Percentiles rank a stretch among this genome's conserved stretches.
Conservation (phyloP, 1,140 invertebrate genomes). For the Cylas formicarius region DNA sequence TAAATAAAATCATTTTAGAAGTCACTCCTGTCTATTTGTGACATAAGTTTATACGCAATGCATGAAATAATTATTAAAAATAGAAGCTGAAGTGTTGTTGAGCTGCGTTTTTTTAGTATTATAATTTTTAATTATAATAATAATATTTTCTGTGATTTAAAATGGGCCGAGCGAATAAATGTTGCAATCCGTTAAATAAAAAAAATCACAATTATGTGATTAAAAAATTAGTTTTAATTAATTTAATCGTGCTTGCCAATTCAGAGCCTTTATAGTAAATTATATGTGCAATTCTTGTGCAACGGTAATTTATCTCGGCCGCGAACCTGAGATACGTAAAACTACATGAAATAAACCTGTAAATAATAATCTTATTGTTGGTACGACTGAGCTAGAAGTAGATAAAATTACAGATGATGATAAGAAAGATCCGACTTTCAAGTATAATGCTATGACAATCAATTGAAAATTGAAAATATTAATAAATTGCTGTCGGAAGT, state of each 20-base stretch:
- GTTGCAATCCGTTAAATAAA: conserved; percentile 7
- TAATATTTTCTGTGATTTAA: neutral
- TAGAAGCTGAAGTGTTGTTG: neutral
- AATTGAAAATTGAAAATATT: conserved; percentile 3
- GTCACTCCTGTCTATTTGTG: neutral
- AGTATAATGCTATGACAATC: conserved; percentile 3
- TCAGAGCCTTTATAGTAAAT: neutral
- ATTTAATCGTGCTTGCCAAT: neutral
- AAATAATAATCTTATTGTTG: conserved; percentile 1
- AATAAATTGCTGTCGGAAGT: conserved; percentile 8
- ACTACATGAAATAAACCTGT: neutral
- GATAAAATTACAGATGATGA: conserved; percentile 6
- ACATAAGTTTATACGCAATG: neutral
- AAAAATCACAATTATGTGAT: conserved; percentile 1
- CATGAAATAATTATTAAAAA: conserved; percentile 1
- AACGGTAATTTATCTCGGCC: too few species aligned
- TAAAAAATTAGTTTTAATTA: conserved; percentile 4
- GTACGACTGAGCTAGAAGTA: conserved; percentile 1
- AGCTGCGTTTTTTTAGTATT: conserved; percentile 1
- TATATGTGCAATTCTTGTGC: neutral
- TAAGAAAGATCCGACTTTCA: conserved; percentile 8
- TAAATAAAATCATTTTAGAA: conserved; percentile 3
- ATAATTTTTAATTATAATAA: conserved; percentile 4
- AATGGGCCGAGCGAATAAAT: neutral
- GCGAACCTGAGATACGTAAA: conserved; percentile 3